phyloP scores from a whole-genome alignment of 2,888 invertebrate species.

The Perizoma affinitatum region DNA sequence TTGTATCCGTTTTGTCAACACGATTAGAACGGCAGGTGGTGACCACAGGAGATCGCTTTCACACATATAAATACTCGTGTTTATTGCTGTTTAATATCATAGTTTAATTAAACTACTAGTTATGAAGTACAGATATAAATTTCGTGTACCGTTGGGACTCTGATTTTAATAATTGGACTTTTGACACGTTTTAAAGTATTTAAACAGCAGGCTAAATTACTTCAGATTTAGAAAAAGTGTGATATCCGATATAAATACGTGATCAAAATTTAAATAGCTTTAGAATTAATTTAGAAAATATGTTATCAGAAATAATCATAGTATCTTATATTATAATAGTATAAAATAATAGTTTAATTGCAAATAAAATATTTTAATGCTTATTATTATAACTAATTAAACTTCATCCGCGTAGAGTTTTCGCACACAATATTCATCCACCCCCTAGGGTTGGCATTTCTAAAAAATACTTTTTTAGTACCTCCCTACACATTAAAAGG shows the following conservation, averaged over 20 bases:
- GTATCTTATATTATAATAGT: too few relatives aligned
- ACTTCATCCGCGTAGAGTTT: too few relatives aligned
- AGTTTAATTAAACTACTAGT: conserved; percentile 38
- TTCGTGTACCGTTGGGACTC: conserved; percentile 27
- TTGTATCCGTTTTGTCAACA: conserved; percentile 20
- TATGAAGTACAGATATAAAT: conserved; percentile 26
- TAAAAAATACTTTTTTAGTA: too few relatives aligned
- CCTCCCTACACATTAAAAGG: too few relatives aligned
- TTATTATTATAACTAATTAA: too few relatives aligned
- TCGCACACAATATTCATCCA: too few relatives aligned
- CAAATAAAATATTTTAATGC: too few relatives aligned
- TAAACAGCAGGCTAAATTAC: conserved; percentile 30
- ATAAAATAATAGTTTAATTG: too few relatives aligned
- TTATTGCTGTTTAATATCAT: conserved; percentile 48
- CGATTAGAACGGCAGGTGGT: conserved; percentile 49
- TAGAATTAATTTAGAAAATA: conserved; percentile 4
- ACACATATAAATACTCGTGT: conserved; percentile 49
- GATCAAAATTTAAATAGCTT: conserved; percentile 17
- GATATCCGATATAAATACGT: conserved; percentile 20
- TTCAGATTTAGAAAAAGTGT: conserved; percentile 33
- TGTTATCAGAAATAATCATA: not conserved
- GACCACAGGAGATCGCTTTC: conserved; percentile 56
- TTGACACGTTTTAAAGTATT: conserved; percentile 35
- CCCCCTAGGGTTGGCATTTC: too few relatives aligned
- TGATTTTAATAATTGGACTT: conserved; percentile 32